Percentiles rank a stretch among this genome's conserved stretches.
Conservation (phyloP, 2,797 vertebrate species). For the Vespertilio murinus region DNA sequence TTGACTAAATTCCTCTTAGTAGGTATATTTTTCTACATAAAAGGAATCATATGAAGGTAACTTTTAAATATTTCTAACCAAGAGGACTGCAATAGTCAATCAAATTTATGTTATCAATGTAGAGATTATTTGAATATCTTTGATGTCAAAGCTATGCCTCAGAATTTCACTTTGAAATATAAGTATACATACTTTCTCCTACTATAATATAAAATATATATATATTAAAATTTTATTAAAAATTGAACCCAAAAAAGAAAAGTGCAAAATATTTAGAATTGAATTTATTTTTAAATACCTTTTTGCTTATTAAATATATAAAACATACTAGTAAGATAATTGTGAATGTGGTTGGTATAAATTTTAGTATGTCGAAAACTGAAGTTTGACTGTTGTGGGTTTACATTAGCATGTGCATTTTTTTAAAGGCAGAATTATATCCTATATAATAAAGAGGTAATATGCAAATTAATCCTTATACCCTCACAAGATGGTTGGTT, state of each 20-base stretch:
- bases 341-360: neutral
- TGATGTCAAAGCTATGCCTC: conserved; percentile 55
- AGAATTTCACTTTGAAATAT: conserved; percentile 74
- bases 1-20: conserved; percentile 42
- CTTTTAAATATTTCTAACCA: conserved; percentile 65
- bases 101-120: conserved; percentile 71
- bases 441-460: too few relatives aligned
- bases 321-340: conserved; percentile 59
- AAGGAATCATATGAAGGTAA: conserved; percentile 53
- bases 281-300: conserved; percentile 73
- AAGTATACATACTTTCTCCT: conserved; percentile 52
- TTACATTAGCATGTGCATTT: conserved; percentile 38
- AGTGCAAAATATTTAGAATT: conserved; percentile 64
- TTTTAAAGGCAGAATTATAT: conserved; percentile 11
- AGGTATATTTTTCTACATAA: conserved; percentile 52
- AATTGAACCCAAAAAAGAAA: conserved; percentile 66
- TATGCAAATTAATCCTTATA: too few relatives aligned
- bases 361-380: conserved; percentile 49
- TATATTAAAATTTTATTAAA: conserved; percentile 75
- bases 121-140: conserved; percentile 71
- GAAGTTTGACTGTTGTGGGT: neutral
- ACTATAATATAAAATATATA: conserved; percentile 69
- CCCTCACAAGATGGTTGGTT: too few relatives aligned
- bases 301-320: conserved; percentile 67
- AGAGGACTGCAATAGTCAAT: conserved; percentile 52